Conservation (phyloP, 2,797 vertebrate genomes). For the Chrosomus eos region DNA sequence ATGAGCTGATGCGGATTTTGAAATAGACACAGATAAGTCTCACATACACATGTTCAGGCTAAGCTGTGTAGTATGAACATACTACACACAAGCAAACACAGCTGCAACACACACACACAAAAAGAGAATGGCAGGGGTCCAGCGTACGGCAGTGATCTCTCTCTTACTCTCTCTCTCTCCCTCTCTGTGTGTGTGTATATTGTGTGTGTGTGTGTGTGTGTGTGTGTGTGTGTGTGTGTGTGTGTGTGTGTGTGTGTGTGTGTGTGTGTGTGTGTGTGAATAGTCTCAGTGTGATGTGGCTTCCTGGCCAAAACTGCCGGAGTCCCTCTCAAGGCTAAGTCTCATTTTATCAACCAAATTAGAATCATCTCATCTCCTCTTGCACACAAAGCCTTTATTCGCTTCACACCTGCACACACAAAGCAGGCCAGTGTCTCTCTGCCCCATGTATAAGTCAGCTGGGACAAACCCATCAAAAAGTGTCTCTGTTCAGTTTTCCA, state of each 20-base stretch:
- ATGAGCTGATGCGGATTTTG: slow-evolving; percentile 41
- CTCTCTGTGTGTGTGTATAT: neutral
- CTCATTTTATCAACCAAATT: slow-evolving; percentile 61
- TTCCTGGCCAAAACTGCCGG: slow-evolving; percentile 48
- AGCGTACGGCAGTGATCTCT: slow-evolving; percentile 35
- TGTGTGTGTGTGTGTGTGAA: slow-evolving; percentile 51
- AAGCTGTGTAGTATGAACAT: slow-evolving; percentile 24
- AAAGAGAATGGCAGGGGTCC: slow-evolving; percentile 55
- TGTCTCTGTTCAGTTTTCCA: slow-evolving; percentile 22
- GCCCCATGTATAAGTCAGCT: slow-evolving; percentile 31
- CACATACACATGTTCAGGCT: slow-evolving; percentile 40
- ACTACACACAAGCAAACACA: slow-evolving; percentile 46
- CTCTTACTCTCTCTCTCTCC: neutral
- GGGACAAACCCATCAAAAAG: slow-evolving; percentile 27
- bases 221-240: neutral
- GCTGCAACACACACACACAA: slow-evolving; percentile 41
- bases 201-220: slow-evolving; percentile 37
- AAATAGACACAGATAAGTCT: slow-evolving; percentile 46
- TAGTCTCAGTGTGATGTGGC: slow-evolving; percentile 57
- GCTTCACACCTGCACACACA: slow-evolving; percentile 57
- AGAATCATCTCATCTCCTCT: slow-evolving; percentile 48
- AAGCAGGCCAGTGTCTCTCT: slow-evolving; percentile 44
- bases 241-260: slow-evolving; percentile 19
- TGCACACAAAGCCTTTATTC: slow-evolving; percentile 54
- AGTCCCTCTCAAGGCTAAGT: slow-evolving; percentile 52